A percentile compares a stretch with the other conserved stretches of the same genome.
Conservation (phyloP, 2,113 vertebrate species). For the Nematolebias whitei region DNA sequence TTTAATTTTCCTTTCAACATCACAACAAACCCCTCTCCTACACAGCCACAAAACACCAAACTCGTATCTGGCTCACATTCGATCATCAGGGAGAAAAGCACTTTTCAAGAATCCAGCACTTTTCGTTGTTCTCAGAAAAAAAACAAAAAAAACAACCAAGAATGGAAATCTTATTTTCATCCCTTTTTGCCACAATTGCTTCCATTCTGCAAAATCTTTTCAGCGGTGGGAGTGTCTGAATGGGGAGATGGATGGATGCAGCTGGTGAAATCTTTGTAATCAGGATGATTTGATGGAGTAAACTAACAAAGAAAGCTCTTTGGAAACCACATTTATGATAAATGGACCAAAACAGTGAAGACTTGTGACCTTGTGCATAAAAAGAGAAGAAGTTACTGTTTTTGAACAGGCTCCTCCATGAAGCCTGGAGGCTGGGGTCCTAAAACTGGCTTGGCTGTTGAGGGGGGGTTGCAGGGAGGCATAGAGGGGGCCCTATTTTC, state of each 20-base stretch:
- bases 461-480: constrained; percentile 18
- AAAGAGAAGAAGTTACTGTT: constrained; percentile 15
- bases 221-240: constrained; percentile 19
- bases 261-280: constrained; percentile 25
- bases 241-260: constrained; percentile 24
- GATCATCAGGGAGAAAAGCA: constrained; percentile 36
- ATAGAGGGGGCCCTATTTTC: constrained; percentile 52
- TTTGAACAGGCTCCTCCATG: constrained; percentile 13
- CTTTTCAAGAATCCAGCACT: constrained; percentile 56
- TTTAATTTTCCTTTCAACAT: constrained; percentile 29
- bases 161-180: constrained; percentile 51
- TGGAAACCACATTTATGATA: constrained; percentile 18
- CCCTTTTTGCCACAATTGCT: constrained; percentile 29
- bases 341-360: constrained; percentile 2
- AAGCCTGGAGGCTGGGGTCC: constrained; percentile 29
- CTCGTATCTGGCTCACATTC: constrained; percentile 44
- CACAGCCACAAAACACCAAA: constrained; percentile 57
- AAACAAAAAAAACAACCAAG: too few relatives aligned
- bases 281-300: constrained; percentile 15
- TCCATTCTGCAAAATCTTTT: constrained; percentile 36
- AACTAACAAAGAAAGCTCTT: constrained; percentile 11
- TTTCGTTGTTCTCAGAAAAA: constrained; percentile 47
- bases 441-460: constrained; percentile 30
- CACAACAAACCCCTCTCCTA: constrained; percentile 48
- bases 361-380: constrained; percentile 12